Evolutionary conservation across 2,113 vertebrate genomes (phyloP).

Genomic region (Callipepla squamata): DNA sequence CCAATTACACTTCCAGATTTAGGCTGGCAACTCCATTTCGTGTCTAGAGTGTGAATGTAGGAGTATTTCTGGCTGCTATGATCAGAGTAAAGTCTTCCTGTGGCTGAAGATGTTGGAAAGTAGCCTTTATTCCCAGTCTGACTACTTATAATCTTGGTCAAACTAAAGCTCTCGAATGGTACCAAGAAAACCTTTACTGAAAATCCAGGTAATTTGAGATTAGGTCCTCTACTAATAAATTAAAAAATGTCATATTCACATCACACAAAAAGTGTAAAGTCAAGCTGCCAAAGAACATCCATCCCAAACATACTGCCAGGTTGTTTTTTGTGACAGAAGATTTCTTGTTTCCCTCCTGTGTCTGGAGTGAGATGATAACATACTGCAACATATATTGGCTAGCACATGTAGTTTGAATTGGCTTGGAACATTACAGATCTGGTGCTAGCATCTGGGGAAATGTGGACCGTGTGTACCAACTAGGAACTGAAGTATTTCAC

Average conservation of each 20-base stretch:
- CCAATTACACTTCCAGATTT: background rate
- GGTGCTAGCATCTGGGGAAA: rapidly evolving
- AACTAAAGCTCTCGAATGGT: background rate
- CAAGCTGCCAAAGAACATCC: background rate
- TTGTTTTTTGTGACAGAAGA: background rate
- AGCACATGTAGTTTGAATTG: background rate
- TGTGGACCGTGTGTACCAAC: background rate
- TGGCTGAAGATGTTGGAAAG: background rate
- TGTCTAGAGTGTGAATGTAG: background rate
- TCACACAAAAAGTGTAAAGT: background rate
- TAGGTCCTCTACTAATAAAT: background rate
- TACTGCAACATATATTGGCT: rapidly evolving
- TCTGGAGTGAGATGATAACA: background rate
- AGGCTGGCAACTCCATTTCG: background rate
- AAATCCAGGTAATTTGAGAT: background rate
- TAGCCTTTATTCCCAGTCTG: background rate
- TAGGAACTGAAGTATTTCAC: background rate
- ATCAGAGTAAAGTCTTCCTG: background rate
- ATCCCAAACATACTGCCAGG: rapidly evolving
- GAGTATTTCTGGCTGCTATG: background rate
- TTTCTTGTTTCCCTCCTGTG: background rate
- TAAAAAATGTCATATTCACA: rapidly evolving
- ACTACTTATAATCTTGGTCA: background rate
- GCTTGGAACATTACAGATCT: background rate
- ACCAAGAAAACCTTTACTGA: background rate